Conservation (phyloP, 2,797 vertebrate species). For the Enteromius trimaculatus region DNA sequence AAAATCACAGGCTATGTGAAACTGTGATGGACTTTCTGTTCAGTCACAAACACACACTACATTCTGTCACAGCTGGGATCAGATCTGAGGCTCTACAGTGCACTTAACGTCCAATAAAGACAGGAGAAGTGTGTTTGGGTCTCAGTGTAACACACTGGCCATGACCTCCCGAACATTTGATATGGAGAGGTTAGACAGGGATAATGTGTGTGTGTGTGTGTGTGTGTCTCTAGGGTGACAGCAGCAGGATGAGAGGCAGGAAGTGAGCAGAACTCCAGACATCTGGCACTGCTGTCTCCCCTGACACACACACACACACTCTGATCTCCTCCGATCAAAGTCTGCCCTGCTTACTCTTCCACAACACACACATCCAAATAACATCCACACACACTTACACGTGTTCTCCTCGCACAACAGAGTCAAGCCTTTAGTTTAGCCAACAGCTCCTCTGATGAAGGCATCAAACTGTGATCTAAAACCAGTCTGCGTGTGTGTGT, state of each 20-base stretch:
- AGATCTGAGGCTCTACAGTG: slow-evolving; percentile 64
- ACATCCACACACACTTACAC: slow-evolving; percentile 38
- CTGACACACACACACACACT: slow-evolving; percentile 66
- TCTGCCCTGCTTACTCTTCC: slow-evolving; percentile 76
- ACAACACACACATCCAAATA: slow-evolving; percentile 71
- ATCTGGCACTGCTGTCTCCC: slow-evolving; percentile 79
- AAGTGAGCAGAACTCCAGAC: slow-evolving; percentile 79
- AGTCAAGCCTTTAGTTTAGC: slow-evolving; percentile 31
- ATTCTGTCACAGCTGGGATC: slow-evolving; percentile 54
- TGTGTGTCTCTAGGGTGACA: slow-evolving; percentile 62
- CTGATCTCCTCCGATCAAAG: slow-evolving; percentile 82
- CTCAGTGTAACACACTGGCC: slow-evolving; percentile 65
- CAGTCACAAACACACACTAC: slow-evolving; percentile 51
- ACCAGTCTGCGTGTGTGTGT: slow-evolving; percentile 16
- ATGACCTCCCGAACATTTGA: slow-evolving; percentile 56
- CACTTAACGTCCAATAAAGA: slow-evolving; percentile 65
- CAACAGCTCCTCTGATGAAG: slow-evolving; percentile 32
- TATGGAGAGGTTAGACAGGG: slow-evolving; percentile 52
- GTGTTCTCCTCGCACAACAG: slow-evolving; percentile 31
- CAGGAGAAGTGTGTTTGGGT: slow-evolving; percentile 67
- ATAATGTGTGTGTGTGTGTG: slow-evolving; percentile 50
- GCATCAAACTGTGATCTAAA: slow-evolving; percentile 33
- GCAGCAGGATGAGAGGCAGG: slow-evolving; percentile 79
- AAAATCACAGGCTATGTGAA: background rate
- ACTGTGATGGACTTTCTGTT: slow-evolving; percentile 47